Evolutionary conservation across 2,113 vertebrate species (phyloP), one percentile per base, ranked within the genome.

Genomic region (Sitta europaea): DNA sequence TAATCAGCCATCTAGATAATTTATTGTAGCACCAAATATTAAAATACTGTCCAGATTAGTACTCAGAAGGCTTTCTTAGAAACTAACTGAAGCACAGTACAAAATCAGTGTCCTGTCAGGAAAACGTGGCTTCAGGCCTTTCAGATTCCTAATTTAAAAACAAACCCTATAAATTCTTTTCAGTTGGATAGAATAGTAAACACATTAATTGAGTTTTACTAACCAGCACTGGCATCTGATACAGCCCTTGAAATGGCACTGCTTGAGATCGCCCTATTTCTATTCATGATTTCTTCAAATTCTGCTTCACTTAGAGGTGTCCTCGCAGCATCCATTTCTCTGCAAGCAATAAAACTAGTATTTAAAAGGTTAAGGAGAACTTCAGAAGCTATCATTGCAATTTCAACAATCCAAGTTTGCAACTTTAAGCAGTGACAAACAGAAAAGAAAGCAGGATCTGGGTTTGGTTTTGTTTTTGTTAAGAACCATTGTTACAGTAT

Each of bases 261-360:
- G 97, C 99, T 99, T 96, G 99, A 99, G 95, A 99, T 99, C 11
- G 99, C 99, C 92, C 99, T 97, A 97, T 99, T 99, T 89, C 99
- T 98, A 97, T 99, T 99, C 99, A 99, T 99, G 90, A 99, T 99
- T 98, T 99, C 99, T 98, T 99, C 99, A 98, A 99, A 99, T 97
- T 99, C 99, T 47, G 99, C 99, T 98, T 99, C 99, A 84, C 99
- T 99, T 94, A 99, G 94, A 88, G 99, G 99, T 17, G 99, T 98
- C 92, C 99, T 98, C 43, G 99, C 98, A 65, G 99, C 98, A 96
- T 99, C 99, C 99, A 99, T 99, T 90, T 99, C 99, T 97, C 99
- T 99, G 88, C 45, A 96, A 98, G 47, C 95, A 97, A 96, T 86
- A 88, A 95, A 97, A 97, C 77, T 42, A 84, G 80, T 88, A 50